These are phyloP conservation scores for Toxotes lorentzi DNA, from an alignment of 2,797 vertebrate species.

Conservation along the genomic window DNA sequence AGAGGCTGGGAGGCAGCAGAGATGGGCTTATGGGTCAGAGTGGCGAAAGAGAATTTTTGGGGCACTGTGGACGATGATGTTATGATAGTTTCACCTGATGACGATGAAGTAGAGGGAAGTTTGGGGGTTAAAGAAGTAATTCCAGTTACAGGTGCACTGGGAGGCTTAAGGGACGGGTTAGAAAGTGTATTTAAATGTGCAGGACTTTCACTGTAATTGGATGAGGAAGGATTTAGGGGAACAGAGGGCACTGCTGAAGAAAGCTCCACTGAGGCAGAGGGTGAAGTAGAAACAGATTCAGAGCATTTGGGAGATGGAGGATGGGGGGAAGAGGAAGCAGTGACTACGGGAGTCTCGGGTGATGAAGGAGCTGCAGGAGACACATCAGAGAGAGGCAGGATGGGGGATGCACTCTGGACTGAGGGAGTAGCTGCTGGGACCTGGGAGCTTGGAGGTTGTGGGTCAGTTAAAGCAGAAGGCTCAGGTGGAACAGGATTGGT, in stretches of 20 bases:
- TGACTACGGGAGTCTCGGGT: background rate
- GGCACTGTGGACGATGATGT: constrained; percentile 36
- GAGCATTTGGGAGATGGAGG: constrained; percentile 19
- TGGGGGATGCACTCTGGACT: constrained; percentile 24
- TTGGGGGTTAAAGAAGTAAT: constrained; percentile 8
- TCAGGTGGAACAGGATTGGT: constrained; percentile 19
- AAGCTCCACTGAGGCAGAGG: constrained; percentile 6
- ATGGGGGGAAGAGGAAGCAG: constrained; percentile 6
- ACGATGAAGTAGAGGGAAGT: constrained; percentile 4
- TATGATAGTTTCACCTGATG: constrained; percentile 24
- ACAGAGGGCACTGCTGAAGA: background rate
- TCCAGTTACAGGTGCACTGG: background rate
- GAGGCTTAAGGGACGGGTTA: background rate
- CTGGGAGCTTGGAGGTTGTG: constrained; percentile 19
- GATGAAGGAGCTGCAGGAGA: constrained; percentile 23
- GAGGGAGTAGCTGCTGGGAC: constrained; percentile 12
- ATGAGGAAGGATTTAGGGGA: constrained; percentile 6
- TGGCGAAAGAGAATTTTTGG: constrained; percentile 24
- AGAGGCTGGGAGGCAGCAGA: constrained; percentile 30
- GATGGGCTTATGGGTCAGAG: constrained; percentile 30
- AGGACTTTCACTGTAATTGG: background rate
- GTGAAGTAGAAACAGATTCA: constrained; percentile 16
- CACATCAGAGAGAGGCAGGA: constrained; percentile 29
- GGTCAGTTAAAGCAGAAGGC: constrained; percentile 19
- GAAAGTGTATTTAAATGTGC: constrained; percentile 6